Percentiles rank a stretch among this genome's conserved stretches.
Evolutionary conservation across 2,888 invertebrate genomes (phyloP).

Genomic region (Doris montereyensis): DNA sequence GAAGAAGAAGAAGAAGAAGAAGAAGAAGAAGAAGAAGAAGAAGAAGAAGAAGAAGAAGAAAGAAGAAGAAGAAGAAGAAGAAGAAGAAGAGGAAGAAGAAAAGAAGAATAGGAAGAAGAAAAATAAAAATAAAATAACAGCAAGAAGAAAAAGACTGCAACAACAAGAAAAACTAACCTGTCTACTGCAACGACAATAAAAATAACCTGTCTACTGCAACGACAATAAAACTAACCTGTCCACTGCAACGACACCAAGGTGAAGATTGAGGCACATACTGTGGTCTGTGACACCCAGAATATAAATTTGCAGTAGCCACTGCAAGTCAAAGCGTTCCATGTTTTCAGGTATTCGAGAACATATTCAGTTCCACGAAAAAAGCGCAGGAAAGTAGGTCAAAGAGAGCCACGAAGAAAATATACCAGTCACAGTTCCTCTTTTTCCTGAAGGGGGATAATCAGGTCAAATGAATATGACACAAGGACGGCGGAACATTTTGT

Average conservation of each 20-base stretch:
- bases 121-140: neutral
- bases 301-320: slow-evolving; percentile 22
- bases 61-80: too few relatives aligned
- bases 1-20: neutral
- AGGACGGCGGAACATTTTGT: too few relatives aligned
- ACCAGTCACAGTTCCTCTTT: slow-evolving; percentile 24
- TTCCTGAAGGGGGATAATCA: neutral
- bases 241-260: too few relatives aligned
- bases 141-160: too few relatives aligned
- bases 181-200: slow-evolving; percentile 38
- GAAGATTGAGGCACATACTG: slow-evolving; percentile 39
- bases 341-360: neutral
- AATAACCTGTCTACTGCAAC: slow-evolving; percentile 41
- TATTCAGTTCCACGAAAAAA: neutral
- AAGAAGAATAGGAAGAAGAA: too few relatives aligned
- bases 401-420: slow-evolving; percentile 13
- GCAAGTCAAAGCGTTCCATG: neutral
- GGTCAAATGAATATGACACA: too few relatives aligned
- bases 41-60: neutral
- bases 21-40: neutral
- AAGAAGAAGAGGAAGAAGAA: neutral
- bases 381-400: neutral
- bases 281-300: slow-evolving; percentile 32
- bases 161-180: too few relatives aligned
- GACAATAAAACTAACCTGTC: too few relatives aligned